Evolutionary conservation across 2,888 invertebrate species (phyloP).

Genomic region (Lissocephala sabroskyi): DNA sequence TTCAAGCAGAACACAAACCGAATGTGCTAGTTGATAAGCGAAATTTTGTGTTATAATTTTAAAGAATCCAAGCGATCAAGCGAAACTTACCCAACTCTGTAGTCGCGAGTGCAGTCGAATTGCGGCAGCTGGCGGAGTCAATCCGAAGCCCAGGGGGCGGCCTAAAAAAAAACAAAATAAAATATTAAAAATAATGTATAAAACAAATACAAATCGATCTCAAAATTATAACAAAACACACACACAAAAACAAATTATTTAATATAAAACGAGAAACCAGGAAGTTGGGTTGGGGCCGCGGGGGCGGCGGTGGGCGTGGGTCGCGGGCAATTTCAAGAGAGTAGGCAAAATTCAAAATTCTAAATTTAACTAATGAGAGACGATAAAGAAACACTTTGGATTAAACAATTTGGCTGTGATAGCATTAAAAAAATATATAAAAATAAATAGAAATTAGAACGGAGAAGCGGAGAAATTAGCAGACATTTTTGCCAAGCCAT

Average conservation of each 20-base stretch:
- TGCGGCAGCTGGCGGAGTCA: too few species aligned
- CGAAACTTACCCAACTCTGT: too few species aligned
- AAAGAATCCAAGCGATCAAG: too few species aligned
- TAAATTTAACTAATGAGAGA: constrained; percentile 53
- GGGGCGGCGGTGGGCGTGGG: too few species aligned
- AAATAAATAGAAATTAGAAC: constrained; percentile 32
- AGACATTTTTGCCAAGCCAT: constrained; percentile 42
- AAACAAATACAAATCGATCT: constrained; percentile 51
- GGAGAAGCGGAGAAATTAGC: constrained; percentile 7
- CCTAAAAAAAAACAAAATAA: too few species aligned
- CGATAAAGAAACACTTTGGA: constrained; percentile 58
- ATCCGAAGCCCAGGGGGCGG: too few species aligned
- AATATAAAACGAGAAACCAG: constrained; percentile 5
- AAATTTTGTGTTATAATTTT: constrained; percentile 6
- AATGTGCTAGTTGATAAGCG: constrained; percentile 22
- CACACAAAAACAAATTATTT: constrained; percentile 31
- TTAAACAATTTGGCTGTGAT: constrained; percentile 73
- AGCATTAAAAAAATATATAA: constrained; percentile 57
- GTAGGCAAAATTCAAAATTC: constrained; percentile 72
- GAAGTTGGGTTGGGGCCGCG: too few species aligned
- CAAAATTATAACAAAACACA: constrained; percentile 49
- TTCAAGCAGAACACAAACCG: constrained; percentile 5
- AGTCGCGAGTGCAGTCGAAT: too few species aligned
- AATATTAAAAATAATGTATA: background rate
- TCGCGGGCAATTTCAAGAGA: constrained; percentile 4